phyloP scores from a whole-genome alignment of 2,797 vertebrate species.

The Enteromius trimaculatus region DNA sequence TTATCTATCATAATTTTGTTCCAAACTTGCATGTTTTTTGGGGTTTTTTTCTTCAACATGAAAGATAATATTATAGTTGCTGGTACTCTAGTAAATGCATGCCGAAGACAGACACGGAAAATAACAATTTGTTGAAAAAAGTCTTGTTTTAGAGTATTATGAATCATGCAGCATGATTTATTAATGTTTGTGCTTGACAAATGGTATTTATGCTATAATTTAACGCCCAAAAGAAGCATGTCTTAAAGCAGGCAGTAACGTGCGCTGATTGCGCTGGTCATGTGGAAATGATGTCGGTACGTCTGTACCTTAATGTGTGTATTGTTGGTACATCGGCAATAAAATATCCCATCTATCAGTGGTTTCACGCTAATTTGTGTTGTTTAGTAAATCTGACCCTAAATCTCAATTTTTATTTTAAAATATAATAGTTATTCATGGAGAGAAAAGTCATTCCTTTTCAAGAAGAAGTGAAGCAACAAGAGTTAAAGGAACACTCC shows the following conservation, averaged over 20 bases:
- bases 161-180: too few relatives aligned
- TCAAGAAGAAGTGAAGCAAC: not conserved
- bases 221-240: not conserved
- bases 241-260: too few relatives aligned
- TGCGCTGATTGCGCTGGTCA: too few relatives aligned
- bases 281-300: too few relatives aligned
- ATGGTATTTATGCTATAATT: not conserved
- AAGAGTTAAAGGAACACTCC: too few relatives aligned
- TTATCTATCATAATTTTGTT: not conserved
- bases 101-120: not conserved
- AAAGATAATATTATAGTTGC: not conserved
- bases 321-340: too few relatives aligned
- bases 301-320: not conserved
- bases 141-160: not conserved
- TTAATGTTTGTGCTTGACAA: not conserved
- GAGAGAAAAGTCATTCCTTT: too few relatives aligned
- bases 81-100: not conserved
- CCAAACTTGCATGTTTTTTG: not conserved
- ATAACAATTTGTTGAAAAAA: not conserved
- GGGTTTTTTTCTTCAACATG: not conserved
- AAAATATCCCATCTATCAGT: not conserved
- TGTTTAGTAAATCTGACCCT: too few relatives aligned
- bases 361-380: too few relatives aligned
- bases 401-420: too few relatives aligned
- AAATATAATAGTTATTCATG: too few relatives aligned